phyloP scores from a whole-genome alignment of 2,888 invertebrate species.

The Leucoma salicis region DNA sequence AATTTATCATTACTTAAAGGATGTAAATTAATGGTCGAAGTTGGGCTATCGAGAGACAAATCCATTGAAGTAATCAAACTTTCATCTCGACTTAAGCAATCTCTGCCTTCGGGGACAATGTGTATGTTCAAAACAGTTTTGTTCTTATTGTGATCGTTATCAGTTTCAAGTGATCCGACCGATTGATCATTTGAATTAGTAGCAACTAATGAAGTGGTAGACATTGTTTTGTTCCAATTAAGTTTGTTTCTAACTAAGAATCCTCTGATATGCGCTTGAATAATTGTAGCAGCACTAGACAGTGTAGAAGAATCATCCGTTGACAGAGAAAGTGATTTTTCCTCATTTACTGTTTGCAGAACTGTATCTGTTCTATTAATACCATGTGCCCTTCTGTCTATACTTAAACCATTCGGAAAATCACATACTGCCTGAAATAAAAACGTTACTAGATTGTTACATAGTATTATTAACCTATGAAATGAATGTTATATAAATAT shows the following conservation, averaged over 20 bases:
- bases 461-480: conserved; percentile 12
- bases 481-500: conserved; percentile 7
- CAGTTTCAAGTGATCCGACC: conserved; percentile 54
- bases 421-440: conserved; percentile 55
- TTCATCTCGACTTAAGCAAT: conserved; percentile 69
- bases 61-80: conserved; percentile 69
- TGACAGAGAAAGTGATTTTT: conserved; percentile 73
- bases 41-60: conserved; percentile 71
- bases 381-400: conserved; percentile 62
- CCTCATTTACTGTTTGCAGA: conserved; percentile 78
- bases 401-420: conserved; percentile 42
- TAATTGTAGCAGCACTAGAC: conserved; percentile 83
- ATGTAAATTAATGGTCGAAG: conserved; percentile 64
- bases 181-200: conserved; percentile 59
- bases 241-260: conserved; percentile 83
- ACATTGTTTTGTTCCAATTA: conserved; percentile 65
- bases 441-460: conserved; percentile 18
- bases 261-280: conserved; percentile 86
- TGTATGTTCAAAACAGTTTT: conserved; percentile 74
- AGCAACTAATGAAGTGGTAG: conserved; percentile 55
- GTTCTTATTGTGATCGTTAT: conserved; percentile 52
- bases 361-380: conserved; percentile 72
- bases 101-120: conserved; percentile 66
- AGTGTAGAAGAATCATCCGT: conserved; percentile 72
- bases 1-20: conserved; percentile 67